These are phyloP conservation scores for Cricetomys ansorgei DNA, from an alignment of 2,113 vertebrate genomes.

Conservation along the genomic window DNA sequence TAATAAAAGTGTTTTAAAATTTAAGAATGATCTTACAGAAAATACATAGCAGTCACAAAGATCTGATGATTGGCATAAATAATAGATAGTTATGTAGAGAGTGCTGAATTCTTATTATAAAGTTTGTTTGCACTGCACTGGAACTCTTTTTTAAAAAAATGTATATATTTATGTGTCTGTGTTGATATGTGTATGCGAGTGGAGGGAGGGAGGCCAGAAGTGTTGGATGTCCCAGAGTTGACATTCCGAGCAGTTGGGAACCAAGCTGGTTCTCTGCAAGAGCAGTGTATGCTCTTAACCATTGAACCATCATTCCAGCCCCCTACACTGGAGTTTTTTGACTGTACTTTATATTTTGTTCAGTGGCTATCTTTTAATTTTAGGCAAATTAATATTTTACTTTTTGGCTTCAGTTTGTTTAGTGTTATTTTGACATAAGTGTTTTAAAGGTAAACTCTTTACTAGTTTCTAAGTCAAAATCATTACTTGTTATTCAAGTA, in stretches of 20 bases:
- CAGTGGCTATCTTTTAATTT: conserved; percentile 27
- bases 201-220: background rate
- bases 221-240: background rate
- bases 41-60: background rate
- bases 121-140: background rate
- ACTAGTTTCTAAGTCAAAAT: conserved; percentile 8
- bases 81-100: background rate
- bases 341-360: background rate
- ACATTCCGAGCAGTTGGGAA: too few species aligned
- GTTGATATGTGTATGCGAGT: background rate
- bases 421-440: background rate
- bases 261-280: background rate
- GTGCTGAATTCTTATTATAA: background rate
- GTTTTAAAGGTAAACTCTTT: conserved; percentile 45
- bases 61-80: background rate
- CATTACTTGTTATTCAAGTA: conserved; percentile 20
- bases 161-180: background rate
- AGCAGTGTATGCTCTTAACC: background rate
- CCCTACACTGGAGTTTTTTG: background rate
- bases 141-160: background rate
- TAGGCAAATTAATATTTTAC: conserved; percentile 8
- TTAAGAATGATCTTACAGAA: conserved; percentile 42
- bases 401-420: conserved; percentile 29
- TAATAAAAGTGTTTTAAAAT: background rate
- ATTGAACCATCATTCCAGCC: background rate